Base-by-base conservation (phyloP, 2,888 invertebrate genomes). In the Noctua comes region DNA sequence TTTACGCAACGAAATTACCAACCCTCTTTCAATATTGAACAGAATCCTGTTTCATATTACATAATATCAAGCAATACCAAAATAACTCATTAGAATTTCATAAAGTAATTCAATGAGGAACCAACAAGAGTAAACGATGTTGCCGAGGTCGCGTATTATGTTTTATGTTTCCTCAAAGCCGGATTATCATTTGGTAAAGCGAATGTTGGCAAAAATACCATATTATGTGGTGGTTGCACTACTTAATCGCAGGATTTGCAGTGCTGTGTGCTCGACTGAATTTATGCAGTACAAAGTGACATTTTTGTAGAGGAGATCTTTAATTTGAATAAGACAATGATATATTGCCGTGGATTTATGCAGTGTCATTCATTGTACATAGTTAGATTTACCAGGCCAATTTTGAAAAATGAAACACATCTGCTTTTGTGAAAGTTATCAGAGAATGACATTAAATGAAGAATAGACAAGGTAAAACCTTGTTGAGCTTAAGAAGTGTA, bases 91-190 rank as follows among this genome's bases (percentile, higher is more conserved):
- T 80, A 79, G 36, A 80, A 77, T 77, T 84, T 74, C 79, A 68
- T 82, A 85, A 82, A 83, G 79, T 76, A 78, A 80, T 83, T 82
- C 70, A 83, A 86, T 82, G 73, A 73, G 69, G 65, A 54, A 48
- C 31, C 66, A 77, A 68, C 59, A 21, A 31, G 57, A 68, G 68
- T 40, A 65, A 74, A 70, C 68, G 65, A 73, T 84, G 69, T 72
- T 71, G 36, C 57, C 27, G 40, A 65, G 62, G 68, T 82, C 48
- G 64, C 64, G 40, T 68, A 68, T 46, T 74, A 68, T 77, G 64
- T 76, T 74, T 74, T 79, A 75, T 78, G 31, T 73, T 62, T 76
- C 57, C 75, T 76, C 57, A 68, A 75, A 87, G 51, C 74, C 43
- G 79, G 72, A 81, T 87, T 84, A 77, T 73, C 70, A 75, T 77